Conservation (phyloP, 2,113 vertebrate species). For the Ascaphus truei region DNA sequence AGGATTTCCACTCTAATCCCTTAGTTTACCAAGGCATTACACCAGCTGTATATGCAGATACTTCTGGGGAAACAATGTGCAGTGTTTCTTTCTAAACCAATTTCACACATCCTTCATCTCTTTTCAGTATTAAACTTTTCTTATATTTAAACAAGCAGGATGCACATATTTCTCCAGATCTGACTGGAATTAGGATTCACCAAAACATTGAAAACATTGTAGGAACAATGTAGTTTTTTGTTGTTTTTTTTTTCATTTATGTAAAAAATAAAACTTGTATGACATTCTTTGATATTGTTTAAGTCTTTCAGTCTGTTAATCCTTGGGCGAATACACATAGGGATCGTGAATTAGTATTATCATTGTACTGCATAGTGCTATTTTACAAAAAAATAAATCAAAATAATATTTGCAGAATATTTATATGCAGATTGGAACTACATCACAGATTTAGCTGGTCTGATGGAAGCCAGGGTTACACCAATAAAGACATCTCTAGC, state of each 20-base stretch:
- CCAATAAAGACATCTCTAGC: constrained; percentile 19
- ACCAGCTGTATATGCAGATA: constrained; percentile 2
- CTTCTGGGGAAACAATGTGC: neutral
- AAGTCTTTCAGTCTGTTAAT: constrained; percentile 29
- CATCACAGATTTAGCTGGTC: constrained; percentile 18
- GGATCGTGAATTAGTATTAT: constrained; percentile 41
- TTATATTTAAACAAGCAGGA: neutral
- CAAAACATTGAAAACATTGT: too few relatives aligned
- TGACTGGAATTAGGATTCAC: neutral
- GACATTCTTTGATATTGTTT: constrained; percentile 34
- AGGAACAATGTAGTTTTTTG: neutral
- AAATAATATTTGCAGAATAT: constrained; percentile 21
- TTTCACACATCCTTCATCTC: neutral
- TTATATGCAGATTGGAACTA: constrained; percentile 31
- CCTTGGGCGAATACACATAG: constrained; percentile 40
- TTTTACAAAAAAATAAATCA: constrained; percentile 15
- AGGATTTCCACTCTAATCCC: constrained; percentile 9
- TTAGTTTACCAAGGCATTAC: constrained; percentile 30
- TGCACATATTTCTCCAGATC: neutral
- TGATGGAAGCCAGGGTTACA: constrained; percentile 26
- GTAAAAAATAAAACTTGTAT: constrained; percentile 8
- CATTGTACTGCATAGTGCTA: constrained; percentile 14
- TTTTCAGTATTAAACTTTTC: neutral
- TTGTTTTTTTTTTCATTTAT: neutral
- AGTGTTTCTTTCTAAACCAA: neutral